A percentile compares a stretch with the other conserved stretches of the same genome.
Conservation (phyloP, 2,797 vertebrate genomes). For the Arctocebus calabarensis region DNA sequence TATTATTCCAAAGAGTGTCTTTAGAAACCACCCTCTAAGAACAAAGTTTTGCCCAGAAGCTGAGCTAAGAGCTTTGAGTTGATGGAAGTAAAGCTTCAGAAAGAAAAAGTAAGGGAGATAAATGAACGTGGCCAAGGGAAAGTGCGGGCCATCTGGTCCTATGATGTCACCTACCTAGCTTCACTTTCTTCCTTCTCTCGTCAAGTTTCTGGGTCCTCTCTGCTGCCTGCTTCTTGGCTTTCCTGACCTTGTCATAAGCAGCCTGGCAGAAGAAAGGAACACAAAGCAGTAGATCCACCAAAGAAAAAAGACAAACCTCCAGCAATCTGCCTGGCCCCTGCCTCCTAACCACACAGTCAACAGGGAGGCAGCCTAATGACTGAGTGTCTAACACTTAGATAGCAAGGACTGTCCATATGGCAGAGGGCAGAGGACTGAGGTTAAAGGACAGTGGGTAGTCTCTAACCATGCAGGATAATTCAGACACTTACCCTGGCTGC, state of each 20-base stretch:
- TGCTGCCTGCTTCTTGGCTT: conserved; percentile 95
- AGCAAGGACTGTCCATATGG: background rate
- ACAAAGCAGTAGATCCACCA: background rate
- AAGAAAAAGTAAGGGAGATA: background rate
- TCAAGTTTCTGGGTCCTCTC: conserved; percentile 94
- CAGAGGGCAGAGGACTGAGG: background rate
- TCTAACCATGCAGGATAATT: background rate
- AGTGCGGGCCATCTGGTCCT: background rate
- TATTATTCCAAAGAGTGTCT: background rate
- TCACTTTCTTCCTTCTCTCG: conserved; percentile 96
- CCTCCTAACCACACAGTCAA: too few species aligned
- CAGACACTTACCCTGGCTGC: conserved; percentile 93
- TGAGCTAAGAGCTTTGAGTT: background rate
- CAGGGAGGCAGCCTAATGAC: background rate
- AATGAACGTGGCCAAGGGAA: background rate
- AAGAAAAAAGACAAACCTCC: background rate
- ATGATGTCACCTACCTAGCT: conserved; percentile 91
- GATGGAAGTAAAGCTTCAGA: background rate
- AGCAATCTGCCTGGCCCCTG: background rate
- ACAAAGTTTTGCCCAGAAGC: background rate
- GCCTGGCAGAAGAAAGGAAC: conserved; percentile 89
- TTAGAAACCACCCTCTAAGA: background rate
- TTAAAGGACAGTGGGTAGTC: background rate
- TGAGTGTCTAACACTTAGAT: background rate
- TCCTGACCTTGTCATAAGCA: conserved; percentile 94